phyloP scores from a whole-genome alignment of 1,140 invertebrate species.

The Ditylenchus dipsaci region DNA sequence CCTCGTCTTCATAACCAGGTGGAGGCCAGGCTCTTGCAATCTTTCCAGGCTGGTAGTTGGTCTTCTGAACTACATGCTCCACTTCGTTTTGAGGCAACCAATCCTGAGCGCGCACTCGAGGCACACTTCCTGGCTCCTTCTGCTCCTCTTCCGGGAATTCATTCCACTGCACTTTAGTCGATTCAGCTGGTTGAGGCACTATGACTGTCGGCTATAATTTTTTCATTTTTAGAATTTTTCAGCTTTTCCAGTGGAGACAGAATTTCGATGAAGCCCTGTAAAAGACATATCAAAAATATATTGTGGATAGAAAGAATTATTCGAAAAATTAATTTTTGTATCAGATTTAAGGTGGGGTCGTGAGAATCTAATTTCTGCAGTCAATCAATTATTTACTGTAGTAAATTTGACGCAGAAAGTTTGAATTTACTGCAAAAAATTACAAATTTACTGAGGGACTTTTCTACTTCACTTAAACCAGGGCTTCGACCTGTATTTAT shows the following conservation, averaged over 20 bases:
- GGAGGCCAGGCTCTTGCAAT: conserved; percentile 39
- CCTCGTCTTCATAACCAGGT: conserved; percentile 41
- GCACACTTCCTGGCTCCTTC: conserved; percentile 25
- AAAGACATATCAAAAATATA: too few relatives aligned
- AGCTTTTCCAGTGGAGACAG: neutral
- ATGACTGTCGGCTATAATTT: conserved; percentile 32
- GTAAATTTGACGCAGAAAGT: too few relatives aligned
- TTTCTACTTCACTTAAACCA: too few relatives aligned
- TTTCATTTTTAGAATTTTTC: neutral
- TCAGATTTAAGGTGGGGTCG: too few relatives aligned
- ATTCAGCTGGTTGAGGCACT: conserved; percentile 40
- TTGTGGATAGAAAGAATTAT: too few relatives aligned
- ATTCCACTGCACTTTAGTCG: conserved; percentile 35
- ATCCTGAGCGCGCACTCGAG: conserved; percentile 38
- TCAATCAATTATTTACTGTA: too few relatives aligned
- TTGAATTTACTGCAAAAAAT: too few relatives aligned
- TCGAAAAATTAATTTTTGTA: too few relatives aligned
- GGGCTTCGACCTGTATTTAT: too few relatives aligned
- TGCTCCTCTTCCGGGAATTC: conserved; percentile 48
- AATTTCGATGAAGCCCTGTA: neutral
- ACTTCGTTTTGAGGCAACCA: conserved; percentile 45
- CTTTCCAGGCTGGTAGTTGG: conserved; percentile 34
- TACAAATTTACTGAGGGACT: too few relatives aligned
- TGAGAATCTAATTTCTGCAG: too few relatives aligned
- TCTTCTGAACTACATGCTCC: conserved; percentile 40